Percentiles rank a stretch among this genome's conserved stretches.
Evolutionary conservation across 2,797 vertebrate genomes (phyloP).

Genomic region (Oryzias sinensis): DNA sequence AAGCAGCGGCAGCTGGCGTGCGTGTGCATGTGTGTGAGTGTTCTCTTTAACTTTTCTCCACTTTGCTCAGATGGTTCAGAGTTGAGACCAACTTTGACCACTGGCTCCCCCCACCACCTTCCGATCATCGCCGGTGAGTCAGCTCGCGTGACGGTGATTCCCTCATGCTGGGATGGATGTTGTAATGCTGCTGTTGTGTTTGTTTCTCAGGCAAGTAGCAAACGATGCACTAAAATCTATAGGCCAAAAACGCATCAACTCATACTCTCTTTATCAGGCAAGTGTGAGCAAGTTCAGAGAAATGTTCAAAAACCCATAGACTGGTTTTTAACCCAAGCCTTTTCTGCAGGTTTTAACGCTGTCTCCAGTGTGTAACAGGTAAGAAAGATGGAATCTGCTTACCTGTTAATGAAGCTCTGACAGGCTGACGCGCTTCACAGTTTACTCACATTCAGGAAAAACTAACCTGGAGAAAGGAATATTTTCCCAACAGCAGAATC

Average conservation of each 20-base stretch:
- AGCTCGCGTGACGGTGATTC: neutral
- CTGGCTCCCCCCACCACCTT: conserved; percentile 82
- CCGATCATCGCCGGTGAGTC: conserved; percentile 83
- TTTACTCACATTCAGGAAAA: no score
- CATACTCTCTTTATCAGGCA: conserved; percentile 85
- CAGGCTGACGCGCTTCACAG: no score
- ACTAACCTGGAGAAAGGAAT: no score
- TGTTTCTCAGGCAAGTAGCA: conserved; percentile 80
- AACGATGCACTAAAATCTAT: conserved; percentile 87
- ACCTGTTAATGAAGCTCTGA: no score
- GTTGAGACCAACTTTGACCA: conserved; percentile 96
- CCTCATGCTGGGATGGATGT: neutral
- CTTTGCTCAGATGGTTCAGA: conserved; percentile 85
- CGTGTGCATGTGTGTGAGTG: neutral
- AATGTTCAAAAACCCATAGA: neutral
- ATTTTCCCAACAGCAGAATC: no score
- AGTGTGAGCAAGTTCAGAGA: conserved; percentile 8
- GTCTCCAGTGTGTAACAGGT: conserved; percentile 75
- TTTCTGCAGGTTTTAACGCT: conserved; percentile 71
- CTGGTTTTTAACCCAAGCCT: conserved; percentile 11
- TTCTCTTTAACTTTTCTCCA: conserved; percentile 3
- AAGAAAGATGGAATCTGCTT: conserved; percentile 28
- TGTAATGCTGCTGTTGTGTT: conserved; percentile 10
- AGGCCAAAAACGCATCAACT: conserved; percentile 82
- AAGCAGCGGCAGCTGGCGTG: conserved; percentile 2